Percentiles rank a stretch among this genome's conserved stretches.
Evolutionary conservation across 1,140 invertebrate genomes (phyloP).

Genomic region (Papilio machaon): DNA sequence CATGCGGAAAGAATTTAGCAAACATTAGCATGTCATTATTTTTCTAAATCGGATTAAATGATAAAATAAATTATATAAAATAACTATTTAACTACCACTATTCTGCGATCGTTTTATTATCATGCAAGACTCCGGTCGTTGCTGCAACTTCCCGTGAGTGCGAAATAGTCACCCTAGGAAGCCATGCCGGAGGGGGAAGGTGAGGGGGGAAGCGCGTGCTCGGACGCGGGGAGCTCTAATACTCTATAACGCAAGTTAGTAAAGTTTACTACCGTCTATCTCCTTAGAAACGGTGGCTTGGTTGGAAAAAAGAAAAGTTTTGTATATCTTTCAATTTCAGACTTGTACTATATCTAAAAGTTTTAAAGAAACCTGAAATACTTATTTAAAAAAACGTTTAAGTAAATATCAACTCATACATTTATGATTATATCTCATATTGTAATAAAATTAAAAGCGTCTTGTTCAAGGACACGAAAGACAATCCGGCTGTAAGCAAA

Average conservation of each 20-base stretch:
- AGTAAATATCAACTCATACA: too few species aligned
- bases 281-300: conserved; percentile 75
- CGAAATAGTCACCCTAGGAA: conserved; percentile 39
- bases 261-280: conserved; percentile 46
- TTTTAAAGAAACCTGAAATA: too few species aligned
- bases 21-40: not conserved
- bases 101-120: conserved; percentile 33
- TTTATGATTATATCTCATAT: too few species aligned
- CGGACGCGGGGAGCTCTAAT: conserved; percentile 39
- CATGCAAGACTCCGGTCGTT: conserved; percentile 41
- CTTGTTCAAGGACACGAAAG: too few species aligned
- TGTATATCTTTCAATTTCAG: conserved; percentile 31
- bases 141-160: not conserved
- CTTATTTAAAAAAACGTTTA: too few species aligned
- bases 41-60: not conserved
- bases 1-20: conserved; percentile 40
- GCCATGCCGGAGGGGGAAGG: conserved; percentile 46
- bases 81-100: conserved; percentile 17
- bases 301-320: conserved; percentile 58
- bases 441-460: too few species aligned
- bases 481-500: too few species aligned
- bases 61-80: conserved; percentile 31
- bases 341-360: not conserved
- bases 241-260: conserved; percentile 38
- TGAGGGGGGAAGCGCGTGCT: conserved; percentile 27